A percentile compares a stretch with the other conserved stretches of the same genome.
These are phyloP conservation scores for Aromia moschata DNA, from an alignment of 2,888 invertebrate species.

Conservation along the genomic window DNA sequence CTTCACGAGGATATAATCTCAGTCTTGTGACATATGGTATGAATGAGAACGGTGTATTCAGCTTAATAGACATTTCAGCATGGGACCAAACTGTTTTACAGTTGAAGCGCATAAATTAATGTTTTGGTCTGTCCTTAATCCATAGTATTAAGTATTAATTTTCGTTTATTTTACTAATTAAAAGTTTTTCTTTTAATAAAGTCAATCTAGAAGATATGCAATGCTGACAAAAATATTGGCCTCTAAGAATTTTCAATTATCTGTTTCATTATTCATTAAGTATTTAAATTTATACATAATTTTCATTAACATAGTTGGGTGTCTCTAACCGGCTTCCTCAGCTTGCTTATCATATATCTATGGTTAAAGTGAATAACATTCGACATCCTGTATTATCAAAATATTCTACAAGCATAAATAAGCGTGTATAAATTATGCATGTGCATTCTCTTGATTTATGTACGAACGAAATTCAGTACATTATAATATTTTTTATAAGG, in stretches of 20 bases:
- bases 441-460: background rate
- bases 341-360: constrained; percentile 17
- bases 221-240: background rate
- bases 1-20: too few species aligned
- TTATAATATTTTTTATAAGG: too few species aligned
- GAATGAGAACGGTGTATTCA: too few species aligned
- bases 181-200: too few species aligned
- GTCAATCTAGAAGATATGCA: background rate
- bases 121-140: too few species aligned
- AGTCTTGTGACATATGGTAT: too few species aligned
- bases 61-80: too few species aligned
- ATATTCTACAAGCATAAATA: constrained; percentile 12
- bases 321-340: constrained; percentile 6
- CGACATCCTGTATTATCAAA: constrained; percentile 21
- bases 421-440: background rate
- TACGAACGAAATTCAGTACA: too few species aligned
- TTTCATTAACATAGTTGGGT: constrained; percentile 11
- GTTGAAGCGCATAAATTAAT: too few species aligned
- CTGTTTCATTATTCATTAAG: constrained; percentile 2
- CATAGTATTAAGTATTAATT: too few species aligned
- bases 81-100: too few species aligned
- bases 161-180: too few species aligned
- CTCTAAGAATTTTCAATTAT: background rate
- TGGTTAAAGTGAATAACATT: constrained; percentile 13
- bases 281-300: constrained; percentile 10